Base-by-base conservation (phyloP, 2,113 vertebrate species). In the Piaya cayana region DNA sequence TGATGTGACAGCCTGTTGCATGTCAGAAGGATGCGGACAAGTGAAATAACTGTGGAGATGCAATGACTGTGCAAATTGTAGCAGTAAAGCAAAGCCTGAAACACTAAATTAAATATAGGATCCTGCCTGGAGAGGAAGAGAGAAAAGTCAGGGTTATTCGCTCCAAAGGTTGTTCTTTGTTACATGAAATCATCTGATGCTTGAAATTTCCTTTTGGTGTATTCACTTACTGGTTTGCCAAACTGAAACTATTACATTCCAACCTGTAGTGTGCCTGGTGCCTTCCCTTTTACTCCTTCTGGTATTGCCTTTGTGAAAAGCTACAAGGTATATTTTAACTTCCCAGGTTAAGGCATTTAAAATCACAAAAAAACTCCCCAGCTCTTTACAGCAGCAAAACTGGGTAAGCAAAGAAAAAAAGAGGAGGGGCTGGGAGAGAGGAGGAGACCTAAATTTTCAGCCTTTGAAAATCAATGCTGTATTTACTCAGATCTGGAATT, bases 201-300 rank as follows among this genome's bases (percentile, higher is more conserved):
- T 36, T 82, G 49, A 58, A 45, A 34, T 70, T 64, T 81, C 56
- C 39, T 56, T 58, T 32, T 50, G 14, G 36, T 39, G 3, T 45
- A 37, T 60, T 72, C 29, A 21, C 8, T 64, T 59, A 59, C 18
- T 13, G 45, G 12, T 36, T 71, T 86, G 29, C 22, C 17, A 29
- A 18, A 37, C 8, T 26, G 23, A 62, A 56, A 22, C 6, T 10
- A 0, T 15, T 32, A 5, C 7, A 13, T 15, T 1, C 34, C 50
- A 29, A 34, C 37, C 32, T 5, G 62, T 2, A 50, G 47, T 12
- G 11, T 1, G 0, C 27, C n/a, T 6, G 2, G 4, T 26, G 4
- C 47, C 43, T 67, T 79, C 32, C 58, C 62, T 47, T 49, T 42
- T 13, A 5, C 26, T 59, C 43, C 23, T 65, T 58, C 37, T 71